Base-by-base conservation (phyloP, 2,888 invertebrate species). In the Osmoderma eremita region DNA sequence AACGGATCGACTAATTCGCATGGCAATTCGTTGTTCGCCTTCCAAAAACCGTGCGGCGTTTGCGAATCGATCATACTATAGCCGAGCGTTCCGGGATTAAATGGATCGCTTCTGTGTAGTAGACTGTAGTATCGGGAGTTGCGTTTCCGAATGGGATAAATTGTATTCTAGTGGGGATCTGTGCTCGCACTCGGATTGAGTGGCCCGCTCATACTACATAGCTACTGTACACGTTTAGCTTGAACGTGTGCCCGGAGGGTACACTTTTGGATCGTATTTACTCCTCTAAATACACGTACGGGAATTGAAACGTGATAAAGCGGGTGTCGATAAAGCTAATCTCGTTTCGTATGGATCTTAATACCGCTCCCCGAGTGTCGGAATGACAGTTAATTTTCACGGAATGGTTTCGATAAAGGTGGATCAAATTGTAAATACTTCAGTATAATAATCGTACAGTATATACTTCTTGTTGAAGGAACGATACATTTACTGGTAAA, bases 311-410 rank as follows among this genome's bases (percentile, higher is more conserved):
- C 53, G 53, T 53, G 53, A 53, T 53, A 53, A 53, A 53, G 53
- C 53, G 53, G 3, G 36, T 53, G 53, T 53, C 53, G 53, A 53
- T 53, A 53, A 53, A 53, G 53, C 53, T 53, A 53, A 53, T 53
- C 15, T 18, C 36, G 53, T 15, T 38, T 18, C 10, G 36, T 1
- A 36, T 6, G 38, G 53, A 53, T 53, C 53, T 53, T 53, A 53
- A 53, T 50, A 20, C 24, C 13, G 22, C n/a, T n/a, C 49, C 12
- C 22, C 22, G 22, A 1, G 38, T 36, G 36, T 36, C 12, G 36
- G 36, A 13, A 8, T 8, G 36, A 53, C 36, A 36, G 53, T 53
- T 53, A 53, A 53, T 53, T 53, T 53, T 53, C 30, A 36, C 36
- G 36, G 36, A 53, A 53, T 53, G 36, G 53, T 36, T 53, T 53